phyloP scores from a whole-genome alignment of 2,113 vertebrate species.

The Sula dactylatra region DNA sequence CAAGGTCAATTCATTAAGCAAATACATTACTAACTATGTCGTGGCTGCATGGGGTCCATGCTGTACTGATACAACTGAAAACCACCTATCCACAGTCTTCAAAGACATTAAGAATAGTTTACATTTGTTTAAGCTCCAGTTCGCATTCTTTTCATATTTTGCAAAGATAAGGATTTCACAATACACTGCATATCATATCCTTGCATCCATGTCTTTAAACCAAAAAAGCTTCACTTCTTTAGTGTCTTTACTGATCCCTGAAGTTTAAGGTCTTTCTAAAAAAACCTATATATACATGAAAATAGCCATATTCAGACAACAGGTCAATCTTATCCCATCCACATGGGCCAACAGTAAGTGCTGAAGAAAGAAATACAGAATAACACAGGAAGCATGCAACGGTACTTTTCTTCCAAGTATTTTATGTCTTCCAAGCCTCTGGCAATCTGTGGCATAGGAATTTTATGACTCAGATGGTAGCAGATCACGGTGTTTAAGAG shows the following conservation, averaged over 20 bases:
- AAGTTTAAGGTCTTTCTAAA: neutral
- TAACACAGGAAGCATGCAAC: neutral
- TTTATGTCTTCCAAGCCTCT: neutral
- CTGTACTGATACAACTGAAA: neutral
- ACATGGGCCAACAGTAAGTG: neutral
- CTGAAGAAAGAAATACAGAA: neutral
- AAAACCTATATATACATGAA: neutral
- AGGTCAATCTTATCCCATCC: neutral
- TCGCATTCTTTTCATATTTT: neutral
- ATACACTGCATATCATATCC: neutral
- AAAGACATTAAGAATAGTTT: neutral
- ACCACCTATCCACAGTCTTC: neutral
- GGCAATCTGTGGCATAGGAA: neutral
- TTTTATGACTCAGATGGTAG: constrained; percentile 28
- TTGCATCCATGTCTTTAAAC: neutral
- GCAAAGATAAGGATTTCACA: neutral
- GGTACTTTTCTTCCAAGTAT: constrained; percentile 4
- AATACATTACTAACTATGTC: neutral
- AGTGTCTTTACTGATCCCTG: neutral
- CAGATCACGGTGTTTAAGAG: neutral
- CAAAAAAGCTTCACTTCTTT: neutral
- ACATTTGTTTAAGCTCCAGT: neutral
- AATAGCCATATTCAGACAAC: neutral
- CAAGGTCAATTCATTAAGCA: neutral
- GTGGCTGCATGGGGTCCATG: neutral